These are phyloP conservation scores for Pelmatolapia mariae DNA, from an alignment of 2,113 vertebrate species.

Conservation along the genomic window DNA sequence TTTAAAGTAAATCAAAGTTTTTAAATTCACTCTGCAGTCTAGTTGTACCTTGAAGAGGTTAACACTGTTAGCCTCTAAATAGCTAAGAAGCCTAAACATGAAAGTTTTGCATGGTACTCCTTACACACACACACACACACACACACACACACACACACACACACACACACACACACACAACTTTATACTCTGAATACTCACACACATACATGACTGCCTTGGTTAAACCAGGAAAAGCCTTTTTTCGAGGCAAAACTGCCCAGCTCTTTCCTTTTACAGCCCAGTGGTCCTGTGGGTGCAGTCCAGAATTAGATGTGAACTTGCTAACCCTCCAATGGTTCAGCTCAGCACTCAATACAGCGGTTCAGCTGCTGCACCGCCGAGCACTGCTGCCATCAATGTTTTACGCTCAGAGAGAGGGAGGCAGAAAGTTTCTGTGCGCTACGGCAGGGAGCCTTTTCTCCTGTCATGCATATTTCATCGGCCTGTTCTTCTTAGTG, in stretches of 20 bases:
- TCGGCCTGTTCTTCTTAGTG: slow-evolving; percentile 36
- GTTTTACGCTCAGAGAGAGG: slow-evolving; percentile 42
- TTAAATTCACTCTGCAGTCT: neutral
- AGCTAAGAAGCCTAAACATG: neutral
- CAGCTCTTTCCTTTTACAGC: neutral
- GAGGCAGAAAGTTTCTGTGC: slow-evolving; percentile 39
- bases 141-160: neutral
- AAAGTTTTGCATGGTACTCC: neutral
- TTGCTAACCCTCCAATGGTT: slow-evolving; percentile 21
- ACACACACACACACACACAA: neutral
- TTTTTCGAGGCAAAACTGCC: slow-evolving; percentile 9
- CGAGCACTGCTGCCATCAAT: slow-evolving; percentile 42
- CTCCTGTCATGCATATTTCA: slow-evolving; percentile 63
- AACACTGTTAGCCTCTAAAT: neutral
- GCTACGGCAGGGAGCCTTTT: slow-evolving; percentile 25
- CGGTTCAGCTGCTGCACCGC: neutral
- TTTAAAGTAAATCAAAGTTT: neutral
- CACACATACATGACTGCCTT: neutral
- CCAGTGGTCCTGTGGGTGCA: slow-evolving; percentile 14
- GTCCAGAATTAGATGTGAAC: slow-evolving; percentile 61
- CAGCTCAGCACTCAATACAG: slow-evolving; percentile 5
- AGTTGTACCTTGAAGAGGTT: neutral
- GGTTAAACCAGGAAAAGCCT: slow-evolving; percentile 5
- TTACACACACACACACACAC: neutral
- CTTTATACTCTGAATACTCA: neutral